Base-by-base conservation (phyloP, 2,113 vertebrate genomes). In the Girardinichthys multiradiatus region DNA sequence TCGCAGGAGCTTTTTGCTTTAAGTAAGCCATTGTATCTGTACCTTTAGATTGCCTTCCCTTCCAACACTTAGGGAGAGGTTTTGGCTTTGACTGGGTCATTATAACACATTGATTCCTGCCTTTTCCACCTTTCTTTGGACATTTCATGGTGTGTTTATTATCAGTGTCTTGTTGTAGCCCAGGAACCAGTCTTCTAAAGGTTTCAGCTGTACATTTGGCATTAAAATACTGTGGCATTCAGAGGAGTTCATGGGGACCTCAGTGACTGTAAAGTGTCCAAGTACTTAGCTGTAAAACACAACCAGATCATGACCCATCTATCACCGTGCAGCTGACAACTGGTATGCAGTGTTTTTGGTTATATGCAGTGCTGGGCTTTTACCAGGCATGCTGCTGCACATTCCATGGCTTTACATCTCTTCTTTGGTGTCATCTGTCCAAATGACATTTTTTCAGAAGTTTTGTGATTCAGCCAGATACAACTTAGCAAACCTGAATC, bases 1-100 rank as follows among this genome's bases (percentile, higher is more conserved):
- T 30, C 72, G 29, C 3, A 12, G 64, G 6, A 66, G 65, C 79
- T 59, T 78, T 68, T 67, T 61, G 72, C 68, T 8, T 66, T 54
- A 58, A 57, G 42, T 45, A 59, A 33, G 64, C 48, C 37, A 78
- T 42, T 30, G 45, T 57, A 60, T 19, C 77, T 74, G 39, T 66
- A 66, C 15, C n/a, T 70, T 54, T 42, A 74, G 77, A 59, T 68
- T 68, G 61, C 28, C 73, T 70, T 73, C 62, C 70, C 21, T 2
- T 5, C 28, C 11, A 19, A 58, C n/a, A 2, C 48, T 51, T 51
- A 10, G 8, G 48, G 48, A 0, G 8, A 45, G 42, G 42, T 19
- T 4, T 19, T 5, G 17, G 17, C 42, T 45, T 45, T 45, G 42
- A 42, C 39, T 42, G 39, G 42, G 13, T 15, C 42, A 45, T 15